Evolutionary conservation across 2,797 vertebrate genomes (phyloP), one percentile per base, ranked within the genome.

Genomic region (Lateolabrax maculatus): DNA sequence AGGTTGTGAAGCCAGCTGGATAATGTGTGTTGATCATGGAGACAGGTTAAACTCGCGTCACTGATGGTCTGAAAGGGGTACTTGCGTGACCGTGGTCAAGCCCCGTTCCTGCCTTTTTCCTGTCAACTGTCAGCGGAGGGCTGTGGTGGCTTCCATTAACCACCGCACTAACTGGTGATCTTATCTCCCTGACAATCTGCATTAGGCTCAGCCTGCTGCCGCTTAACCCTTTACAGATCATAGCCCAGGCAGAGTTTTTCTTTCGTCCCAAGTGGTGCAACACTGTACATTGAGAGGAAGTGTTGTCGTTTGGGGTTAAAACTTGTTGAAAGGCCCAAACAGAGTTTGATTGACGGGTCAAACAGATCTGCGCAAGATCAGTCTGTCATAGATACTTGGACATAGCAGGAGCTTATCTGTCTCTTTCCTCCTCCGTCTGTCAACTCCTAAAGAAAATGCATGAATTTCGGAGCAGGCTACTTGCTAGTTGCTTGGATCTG

Each of bases 181-280:
- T 93, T 92, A 95, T 94, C 92, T 92, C 43, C 15, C 84, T 88
- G 90, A 88, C 92, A 88, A 90, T 92, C 90, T 88, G 88, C 84
- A 77, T 93, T 90, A 84, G 71, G 39, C 81, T 87, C 85, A 68
- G 69, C 74, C 87, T 41, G 60, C 81, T 71, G 77, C 81, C 36
- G 41, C 58, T 91, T 87, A 88, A 90, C 91, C 84, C 81, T 80
- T 75, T 13, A 27, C 11, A 71, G 58, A 39, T 65, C 53, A 43
- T 62, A 16, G 61, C 25, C 7, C 55, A 44, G 39, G 41, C 73
- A 0, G 1, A 12, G 69, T 75, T 80, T 70, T 55, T 37, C 57
- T 68, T 53, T 61, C 0, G 6, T 79, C 65, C 49, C 43, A 16
- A n/a, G 55, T 48, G 44, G 53, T 29, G 62, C 61, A 55, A 43